These are phyloP conservation scores for Setophaga petechia DNA, from an alignment of 2,113 vertebrate species.

Conservation along the genomic window DNA sequence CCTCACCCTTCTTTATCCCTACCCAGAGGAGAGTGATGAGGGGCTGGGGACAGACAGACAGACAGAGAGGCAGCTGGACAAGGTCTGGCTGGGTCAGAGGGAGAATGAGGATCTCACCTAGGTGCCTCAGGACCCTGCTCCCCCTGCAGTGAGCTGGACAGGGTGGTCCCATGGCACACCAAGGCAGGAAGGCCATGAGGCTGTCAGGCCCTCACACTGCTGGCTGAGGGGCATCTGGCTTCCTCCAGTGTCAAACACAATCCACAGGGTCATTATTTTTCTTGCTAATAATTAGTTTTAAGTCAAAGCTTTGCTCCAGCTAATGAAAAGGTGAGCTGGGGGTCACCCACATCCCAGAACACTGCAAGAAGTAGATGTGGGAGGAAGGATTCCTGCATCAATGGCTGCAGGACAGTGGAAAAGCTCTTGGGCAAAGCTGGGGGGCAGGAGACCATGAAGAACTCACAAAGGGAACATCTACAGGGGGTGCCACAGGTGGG, in stretches of 20 bases:
- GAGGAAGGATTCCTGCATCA: background rate
- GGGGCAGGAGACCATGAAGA: background rate
- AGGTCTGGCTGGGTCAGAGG: background rate
- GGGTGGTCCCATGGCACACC: background rate
- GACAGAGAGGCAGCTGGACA: background rate
- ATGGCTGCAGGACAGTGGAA: background rate
- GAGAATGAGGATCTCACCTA: background rate
- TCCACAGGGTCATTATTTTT: background rate
- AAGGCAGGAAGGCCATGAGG: background rate
- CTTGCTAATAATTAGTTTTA: slow-evolving; percentile 15
- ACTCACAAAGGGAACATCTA: background rate
- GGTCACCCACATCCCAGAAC: background rate
- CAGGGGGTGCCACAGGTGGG: background rate
- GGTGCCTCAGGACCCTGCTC: background rate
- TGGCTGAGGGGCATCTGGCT: slow-evolving; percentile 20
- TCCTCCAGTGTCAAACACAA: background rate
- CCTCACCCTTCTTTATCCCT: background rate
- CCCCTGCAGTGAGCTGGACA: background rate
- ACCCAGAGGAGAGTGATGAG: accelerated
- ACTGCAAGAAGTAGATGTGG: background rate
- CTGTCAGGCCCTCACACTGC: background rate
- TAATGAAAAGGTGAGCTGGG: background rate
- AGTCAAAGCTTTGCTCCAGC: background rate
- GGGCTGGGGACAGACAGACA: no score
- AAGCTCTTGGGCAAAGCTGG: background rate